Base-by-base conservation (phyloP, 2,797 vertebrate genomes). In the Ctenosaura bakeri region DNA sequence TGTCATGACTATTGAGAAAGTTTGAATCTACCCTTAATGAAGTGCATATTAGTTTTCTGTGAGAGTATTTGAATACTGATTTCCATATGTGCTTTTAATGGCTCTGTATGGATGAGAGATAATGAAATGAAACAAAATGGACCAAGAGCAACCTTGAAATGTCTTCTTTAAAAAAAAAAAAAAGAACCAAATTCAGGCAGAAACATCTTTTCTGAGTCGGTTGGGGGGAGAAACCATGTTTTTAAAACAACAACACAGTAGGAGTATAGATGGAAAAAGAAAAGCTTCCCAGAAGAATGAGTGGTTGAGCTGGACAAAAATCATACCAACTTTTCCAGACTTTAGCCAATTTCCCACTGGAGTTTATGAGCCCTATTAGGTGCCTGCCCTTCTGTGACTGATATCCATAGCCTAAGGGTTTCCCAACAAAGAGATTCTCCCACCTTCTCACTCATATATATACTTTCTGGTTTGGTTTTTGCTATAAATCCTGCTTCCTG, bases 11-110 rank as follows among this genome's bases (percentile, higher is more conserved):
- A 86, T 82, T 89, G 64, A 35, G 4, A 84, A 52, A n/a, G 85
- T 89, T 88, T 81, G 38, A 91, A 90, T 88, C 73, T 79, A 78
- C 83, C 83, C 69, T 90, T 93, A 93, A 95, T 88, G 85, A 92
- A 91, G 66, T 86, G 50, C 42, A 64, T 87, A 80, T 92, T 89
- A 78, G 78, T 56, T 95, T 89, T 90, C 87, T 86, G 56, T 77
- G 86, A 89, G 52, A 86, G 35, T 86, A 89, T 91, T 90, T 89
- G 88, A 91, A 92, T 52, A 89, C 7, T 83, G 59, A 83, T 93
- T 91, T 90, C 29, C 52, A 54, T 86, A 82, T 82, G 64, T 81
- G 81, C 85, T 88, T 84, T 91, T 88, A 92, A 88, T 42, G 2
- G 69, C 80, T 90, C 56, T 10, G 26, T 69, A 59, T 42, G 83